Percentiles rank a stretch among this genome's conserved stretches.
phyloP scores from a whole-genome alignment of 2,113 vertebrate species.

The Narcine bancroftii region DNA sequence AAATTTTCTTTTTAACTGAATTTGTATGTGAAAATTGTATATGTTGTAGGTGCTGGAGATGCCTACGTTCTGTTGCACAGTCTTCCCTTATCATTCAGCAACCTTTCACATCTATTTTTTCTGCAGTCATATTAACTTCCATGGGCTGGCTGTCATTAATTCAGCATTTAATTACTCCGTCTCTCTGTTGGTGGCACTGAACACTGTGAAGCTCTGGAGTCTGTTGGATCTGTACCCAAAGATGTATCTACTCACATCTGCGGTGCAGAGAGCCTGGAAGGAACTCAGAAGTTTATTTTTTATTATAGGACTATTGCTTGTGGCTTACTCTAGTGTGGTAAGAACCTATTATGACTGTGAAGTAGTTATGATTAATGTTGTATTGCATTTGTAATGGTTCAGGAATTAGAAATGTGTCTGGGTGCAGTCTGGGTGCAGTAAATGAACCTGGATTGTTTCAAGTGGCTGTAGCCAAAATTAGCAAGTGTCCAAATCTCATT shows the following conservation, averaged over 20 bases:
- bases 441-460: not conserved
- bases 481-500: not conserved
- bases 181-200: conserved; percentile 45
- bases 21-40: not conserved
- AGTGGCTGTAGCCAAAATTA: not conserved
- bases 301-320: conserved; percentile 43
- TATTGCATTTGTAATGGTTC: not conserved
- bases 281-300: conserved; percentile 46
- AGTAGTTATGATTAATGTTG: not conserved
- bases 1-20: not conserved
- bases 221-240: conserved; percentile 42
- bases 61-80: not conserved
- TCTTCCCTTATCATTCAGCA: not conserved
- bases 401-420: not conserved
- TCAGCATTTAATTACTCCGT: conserved; percentile 39
- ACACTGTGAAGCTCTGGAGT: conserved; percentile 45
- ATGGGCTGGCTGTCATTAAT: conserved; percentile 38
- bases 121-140: conserved; percentile 48
- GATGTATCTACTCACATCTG: conserved; percentile 41
- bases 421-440: not conserved
- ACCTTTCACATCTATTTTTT: not conserved
- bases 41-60: too few relatives aligned
- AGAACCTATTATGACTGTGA: too few relatives aligned
- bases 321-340: conserved; percentile 44
- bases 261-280: conserved; percentile 45